Percentiles rank a stretch among this genome's conserved stretches.
Conservation (phyloP, 1,140 invertebrate genomes). For the Drosophila persimilis region DNA sequence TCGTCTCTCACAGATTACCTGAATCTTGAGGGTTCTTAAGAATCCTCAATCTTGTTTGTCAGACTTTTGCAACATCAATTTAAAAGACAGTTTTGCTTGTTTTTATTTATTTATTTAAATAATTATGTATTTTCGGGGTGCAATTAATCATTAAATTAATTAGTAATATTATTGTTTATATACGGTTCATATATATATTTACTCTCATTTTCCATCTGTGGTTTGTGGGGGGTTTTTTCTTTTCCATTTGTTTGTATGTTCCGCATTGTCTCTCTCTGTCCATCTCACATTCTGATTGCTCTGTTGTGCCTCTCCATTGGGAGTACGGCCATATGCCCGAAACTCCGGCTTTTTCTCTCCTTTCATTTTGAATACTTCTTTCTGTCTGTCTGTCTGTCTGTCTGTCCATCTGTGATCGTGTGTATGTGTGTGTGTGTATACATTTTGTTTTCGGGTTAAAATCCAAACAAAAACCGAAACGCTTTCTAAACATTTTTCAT, state of each 20-base stretch:
- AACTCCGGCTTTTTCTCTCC: neutral
- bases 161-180: slow-evolving; percentile 82
- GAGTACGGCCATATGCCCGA: neutral
- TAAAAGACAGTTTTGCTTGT: slow-evolving; percentile 27
- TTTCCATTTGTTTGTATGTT: slow-evolving; percentile 18
- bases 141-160: slow-evolving; percentile 83
- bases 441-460: slow-evolving; percentile 36
- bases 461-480: slow-evolving; percentile 59
- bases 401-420: slow-evolving; percentile 12
- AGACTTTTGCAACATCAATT: no score
- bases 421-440: slow-evolving; percentile 40
- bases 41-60: no score
- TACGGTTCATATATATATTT: slow-evolving; percentile 73
- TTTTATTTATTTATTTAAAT: slow-evolving; percentile 82
- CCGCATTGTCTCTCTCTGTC: neutral
- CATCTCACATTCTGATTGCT: no score
- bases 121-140: slow-evolving; percentile 82
- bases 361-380: no score
- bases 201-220: slow-evolving; percentile 46
- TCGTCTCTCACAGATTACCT: no score
- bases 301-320: no score
- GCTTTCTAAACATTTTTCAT: slow-evolving; percentile 59
- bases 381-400: slow-evolving; percentile 24
- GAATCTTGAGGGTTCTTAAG: no score
- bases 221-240: slow-evolving; percentile 29